Evolutionary conservation across 2,113 vertebrate genomes (phyloP).

Genomic region (Protobothrops mucrosquamatus): DNA sequence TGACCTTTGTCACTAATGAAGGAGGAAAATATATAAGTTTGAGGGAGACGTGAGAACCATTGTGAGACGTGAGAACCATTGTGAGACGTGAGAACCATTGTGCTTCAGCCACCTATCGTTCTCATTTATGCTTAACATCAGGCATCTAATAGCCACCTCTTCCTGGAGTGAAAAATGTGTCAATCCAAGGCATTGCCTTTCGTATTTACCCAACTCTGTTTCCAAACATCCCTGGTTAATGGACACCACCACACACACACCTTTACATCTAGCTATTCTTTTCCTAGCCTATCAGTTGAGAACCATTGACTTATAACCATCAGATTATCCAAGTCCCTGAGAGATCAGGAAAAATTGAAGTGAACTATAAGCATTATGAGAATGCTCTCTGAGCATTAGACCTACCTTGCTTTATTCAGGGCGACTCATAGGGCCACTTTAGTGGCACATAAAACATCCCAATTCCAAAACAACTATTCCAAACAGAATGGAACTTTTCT

Average conservation of each 20-base stretch:
- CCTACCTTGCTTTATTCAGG: background rate
- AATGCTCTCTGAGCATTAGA: too few species aligned
- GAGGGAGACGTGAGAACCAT: constrained; percentile 13
- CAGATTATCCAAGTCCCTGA: background rate
- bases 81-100: background rate
- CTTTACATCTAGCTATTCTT: background rate
- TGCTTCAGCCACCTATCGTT: background rate
- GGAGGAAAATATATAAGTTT: constrained; percentile 12
- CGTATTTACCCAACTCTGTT: background rate
- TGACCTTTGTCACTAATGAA: constrained; percentile 27
- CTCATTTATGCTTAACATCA: background rate
- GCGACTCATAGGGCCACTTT: background rate
- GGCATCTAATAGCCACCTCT: background rate
- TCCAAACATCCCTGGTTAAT: background rate
- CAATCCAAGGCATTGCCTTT: background rate
- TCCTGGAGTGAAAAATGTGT: background rate
- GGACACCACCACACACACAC: background rate
- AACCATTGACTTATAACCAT: too few species aligned
- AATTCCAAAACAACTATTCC: background rate
- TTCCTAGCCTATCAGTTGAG: background rate
- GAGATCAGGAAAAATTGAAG: too few species aligned
- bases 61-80: background rate
- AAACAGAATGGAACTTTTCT: background rate
- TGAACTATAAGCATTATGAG: background rate
- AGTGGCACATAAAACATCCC: background rate